These are phyloP conservation scores for Panagrolaimus sp. DNA, from an alignment of 1,140 invertebrate species.

Conservation along the genomic window DNA sequence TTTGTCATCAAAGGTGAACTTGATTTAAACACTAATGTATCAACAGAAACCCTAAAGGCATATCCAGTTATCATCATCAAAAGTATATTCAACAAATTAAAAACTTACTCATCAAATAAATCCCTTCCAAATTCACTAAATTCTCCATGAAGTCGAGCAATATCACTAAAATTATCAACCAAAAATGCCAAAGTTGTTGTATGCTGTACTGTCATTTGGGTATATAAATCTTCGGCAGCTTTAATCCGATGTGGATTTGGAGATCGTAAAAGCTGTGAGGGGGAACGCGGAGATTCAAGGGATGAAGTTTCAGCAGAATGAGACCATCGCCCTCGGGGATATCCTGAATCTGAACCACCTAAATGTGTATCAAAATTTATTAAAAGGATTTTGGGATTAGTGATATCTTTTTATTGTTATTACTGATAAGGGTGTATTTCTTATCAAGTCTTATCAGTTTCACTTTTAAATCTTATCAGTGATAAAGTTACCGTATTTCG, in stretches of 20 bases:
- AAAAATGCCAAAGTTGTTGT: slow-evolving; percentile 26
- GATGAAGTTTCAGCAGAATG: slow-evolving; percentile 2
- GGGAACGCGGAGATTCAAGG: slow-evolving; percentile 2
- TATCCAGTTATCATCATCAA: background rate
- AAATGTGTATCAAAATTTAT: background rate
- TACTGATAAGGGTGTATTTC: no score
- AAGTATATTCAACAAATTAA: background rate
- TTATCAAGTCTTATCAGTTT: no score
- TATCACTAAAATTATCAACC: slow-evolving; percentile 19
- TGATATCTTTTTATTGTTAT: no score
- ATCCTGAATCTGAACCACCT: slow-evolving; percentile 15
- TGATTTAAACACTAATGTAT: slow-evolving; percentile 26
- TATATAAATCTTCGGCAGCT: slow-evolving; percentile 8
- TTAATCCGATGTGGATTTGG: slow-evolving; percentile 1
- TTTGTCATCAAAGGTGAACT: slow-evolving; percentile 22
- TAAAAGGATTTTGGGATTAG: no score
- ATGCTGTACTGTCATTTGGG: slow-evolving; percentile 24
- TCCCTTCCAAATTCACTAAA: slow-evolving; percentile 19
- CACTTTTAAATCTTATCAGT: no score
- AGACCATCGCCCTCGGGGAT: background rate
- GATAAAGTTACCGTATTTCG: no score
- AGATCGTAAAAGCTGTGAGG: background rate
- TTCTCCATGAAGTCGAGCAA: slow-evolving; percentile 14
- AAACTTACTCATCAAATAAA: slow-evolving; percentile 21
- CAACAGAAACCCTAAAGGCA: slow-evolving; percentile 12